Base-by-base conservation (phyloP, 2,113 vertebrate species). In the Chitala chitala region DNA sequence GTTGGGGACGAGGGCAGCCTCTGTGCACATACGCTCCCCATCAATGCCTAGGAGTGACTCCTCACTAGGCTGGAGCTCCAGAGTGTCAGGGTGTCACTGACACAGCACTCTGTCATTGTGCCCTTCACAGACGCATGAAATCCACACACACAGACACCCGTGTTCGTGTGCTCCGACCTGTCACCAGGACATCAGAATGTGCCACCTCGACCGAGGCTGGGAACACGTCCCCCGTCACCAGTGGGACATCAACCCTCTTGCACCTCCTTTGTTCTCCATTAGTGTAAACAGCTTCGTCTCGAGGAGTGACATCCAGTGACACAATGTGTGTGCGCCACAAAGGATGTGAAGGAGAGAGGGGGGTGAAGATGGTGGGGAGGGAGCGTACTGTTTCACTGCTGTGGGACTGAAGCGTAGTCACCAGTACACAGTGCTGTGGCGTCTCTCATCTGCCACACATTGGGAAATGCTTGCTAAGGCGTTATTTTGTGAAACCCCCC, bases 291-390 rank as follows among this genome's bases (percentile, higher is more conserved):
- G 50, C 31, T 56, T 1, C 38, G 22, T n/a, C n/a, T 46, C 33
- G 26, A 24, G 56, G 50, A 15, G 22, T 15, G 40, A 69, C 48
- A 29, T 22, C 26, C 24, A n/a, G 46, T 33, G 15, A 31, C 24
- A 54, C 24, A 33, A 59, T 72, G 82, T 79, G 76, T 73, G 74
- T 82, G 82, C 73, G 84, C 61, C 70, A 64, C 72, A 82, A 44
- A 73, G 70, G 78, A 78, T 82, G 71, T 61, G 76, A 79, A 84
- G 70, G 81, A 80, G 82, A 65, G 79, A 63, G 73, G 76, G 80
- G n/a, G 1, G n/a, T 29, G 9, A 24, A 40, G 80, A 86, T 84
- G 80, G 74, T 79, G 79, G 77, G 78, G 80, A 84, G 81, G n/a
- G n/a, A n/a, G n/a, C n/a, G n/a, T n/a, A n/a, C n/a, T n/a, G n/a